Evolutionary conservation across 2,797 vertebrate genomes (phyloP).

Genomic region (Sebastes glaucus): DNA sequence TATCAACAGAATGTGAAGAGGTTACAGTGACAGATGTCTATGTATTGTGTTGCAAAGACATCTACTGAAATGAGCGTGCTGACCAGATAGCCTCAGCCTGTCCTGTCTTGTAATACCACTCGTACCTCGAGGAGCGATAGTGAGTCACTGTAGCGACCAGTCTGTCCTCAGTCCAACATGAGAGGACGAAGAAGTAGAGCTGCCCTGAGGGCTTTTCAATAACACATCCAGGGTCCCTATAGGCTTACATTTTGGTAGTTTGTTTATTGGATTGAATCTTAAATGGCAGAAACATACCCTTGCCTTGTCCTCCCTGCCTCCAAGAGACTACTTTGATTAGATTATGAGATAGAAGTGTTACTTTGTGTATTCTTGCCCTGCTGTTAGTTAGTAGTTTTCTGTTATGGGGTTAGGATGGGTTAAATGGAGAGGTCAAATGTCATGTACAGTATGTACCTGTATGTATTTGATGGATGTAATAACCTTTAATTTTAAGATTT

Average conservation of each 20-base stretch:
- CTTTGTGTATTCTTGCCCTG: too few species aligned
- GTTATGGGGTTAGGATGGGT: too few species aligned
- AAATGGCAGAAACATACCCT: rapidly evolving
- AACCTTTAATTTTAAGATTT: too few species aligned
- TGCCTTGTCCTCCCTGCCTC: rapidly evolving
- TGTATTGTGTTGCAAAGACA: background rate
- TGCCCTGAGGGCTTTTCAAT: rapidly evolving
- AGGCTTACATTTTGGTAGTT: too few species aligned
- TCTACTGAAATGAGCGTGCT: background rate
- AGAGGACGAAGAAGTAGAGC: background rate
- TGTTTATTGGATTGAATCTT: too few species aligned
- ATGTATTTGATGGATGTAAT: too few species aligned
- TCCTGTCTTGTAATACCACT: background rate
- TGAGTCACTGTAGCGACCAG: background rate
- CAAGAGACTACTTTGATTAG: too few species aligned
- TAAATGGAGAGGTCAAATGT: too few species aligned
- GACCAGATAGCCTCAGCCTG: background rate
- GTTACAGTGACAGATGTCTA: background rate
- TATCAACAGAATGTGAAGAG: background rate
- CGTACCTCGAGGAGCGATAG: background rate
- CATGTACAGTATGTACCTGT: too few species aligned
- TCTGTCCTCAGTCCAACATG: background rate
- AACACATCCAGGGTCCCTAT: rapidly evolving
- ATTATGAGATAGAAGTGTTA: too few species aligned
- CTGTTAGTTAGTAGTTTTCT: too few species aligned